A percentile compares a stretch with the other conserved stretches of the same genome.
phyloP scores from a whole-genome alignment of 2,888 invertebrate genomes.

The Pasiphila rectangulata region DNA sequence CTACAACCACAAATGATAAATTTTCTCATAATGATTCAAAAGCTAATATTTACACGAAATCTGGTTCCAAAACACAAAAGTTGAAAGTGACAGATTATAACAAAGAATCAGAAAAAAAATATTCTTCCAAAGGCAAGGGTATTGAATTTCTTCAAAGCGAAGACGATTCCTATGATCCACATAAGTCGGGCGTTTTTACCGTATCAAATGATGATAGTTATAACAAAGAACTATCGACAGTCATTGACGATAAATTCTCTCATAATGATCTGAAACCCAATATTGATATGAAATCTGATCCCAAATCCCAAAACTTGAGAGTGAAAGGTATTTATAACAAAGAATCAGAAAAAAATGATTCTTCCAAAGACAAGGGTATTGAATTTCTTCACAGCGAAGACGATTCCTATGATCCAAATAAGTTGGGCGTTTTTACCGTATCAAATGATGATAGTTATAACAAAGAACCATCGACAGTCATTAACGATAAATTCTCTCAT shows the following conservation, averaged over 20 bases:
- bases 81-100: slow-evolving; percentile 50
- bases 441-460: slow-evolving; percentile 23
- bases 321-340: slow-evolving; percentile 53
- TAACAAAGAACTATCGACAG: slow-evolving; percentile 1
- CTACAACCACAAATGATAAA: slow-evolving; percentile 6
- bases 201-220: slow-evolving; percentile 27
- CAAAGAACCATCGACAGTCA: slow-evolving; percentile 1
- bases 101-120: slow-evolving; percentile 38
- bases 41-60: slow-evolving; percentile 11
- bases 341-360: slow-evolving; percentile 39
- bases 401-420: slow-evolving; percentile 16
- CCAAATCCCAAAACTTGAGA: slow-evolving; percentile 29
- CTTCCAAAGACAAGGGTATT: slow-evolving; percentile 39
- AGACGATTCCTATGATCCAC: slow-evolving; percentile 9
- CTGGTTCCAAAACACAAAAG: slow-evolving; percentile 18
- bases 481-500: slow-evolving; percentile 9
- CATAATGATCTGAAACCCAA: slow-evolving; percentile 14
- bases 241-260: slow-evolving; percentile 3
- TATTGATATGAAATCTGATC: slow-evolving; percentile 11
- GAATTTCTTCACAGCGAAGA: slow-evolving; percentile 24
- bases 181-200: slow-evolving; percentile 31
- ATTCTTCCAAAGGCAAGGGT: slow-evolving; percentile 42
- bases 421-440: slow-evolving; percentile 31
- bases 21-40: slow-evolving; percentile 13
- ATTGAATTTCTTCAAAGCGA: slow-evolving; percentile 26